These are phyloP conservation scores for Actias luna DNA, from an alignment of 2,888 invertebrate genomes.

Conservation along the genomic window DNA sequence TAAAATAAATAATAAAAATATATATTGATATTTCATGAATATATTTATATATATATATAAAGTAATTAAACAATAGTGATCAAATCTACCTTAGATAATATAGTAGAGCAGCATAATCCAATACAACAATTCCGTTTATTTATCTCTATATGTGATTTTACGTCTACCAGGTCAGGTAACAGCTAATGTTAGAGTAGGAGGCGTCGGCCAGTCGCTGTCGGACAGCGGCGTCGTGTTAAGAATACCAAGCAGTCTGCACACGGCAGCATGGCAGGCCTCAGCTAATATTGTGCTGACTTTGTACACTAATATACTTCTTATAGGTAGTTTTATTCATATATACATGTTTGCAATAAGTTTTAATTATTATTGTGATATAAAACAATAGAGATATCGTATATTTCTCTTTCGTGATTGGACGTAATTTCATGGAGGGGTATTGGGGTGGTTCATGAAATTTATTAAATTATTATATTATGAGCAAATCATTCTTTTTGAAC, in stretches of 20 bases:
- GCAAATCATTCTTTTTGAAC: too few species aligned
- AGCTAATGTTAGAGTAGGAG: slow-evolving; percentile 40
- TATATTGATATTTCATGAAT: background rate
- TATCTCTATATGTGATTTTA: slow-evolving; percentile 7
- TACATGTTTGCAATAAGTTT: slow-evolving; percentile 33
- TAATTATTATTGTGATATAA: slow-evolving; percentile 25
- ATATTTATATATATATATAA: background rate
- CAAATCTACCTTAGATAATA: background rate
- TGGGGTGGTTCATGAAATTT: background rate
- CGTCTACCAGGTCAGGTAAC: slow-evolving; percentile 28
- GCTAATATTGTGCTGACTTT: slow-evolving; percentile 73
- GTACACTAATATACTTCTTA: slow-evolving; percentile 55
- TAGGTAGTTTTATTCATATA: slow-evolving; percentile 45
- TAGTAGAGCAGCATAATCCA: background rate
- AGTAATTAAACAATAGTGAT: background rate
- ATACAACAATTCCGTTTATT: background rate
- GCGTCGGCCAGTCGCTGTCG: slow-evolving; percentile 48
- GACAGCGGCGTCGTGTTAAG: slow-evolving; percentile 44
- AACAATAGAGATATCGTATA: too few species aligned
- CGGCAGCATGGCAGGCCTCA: slow-evolving; percentile 37
- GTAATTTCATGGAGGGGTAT: background rate
- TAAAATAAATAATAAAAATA: background rate
- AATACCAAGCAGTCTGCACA: slow-evolving; percentile 62
- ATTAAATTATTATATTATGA: too few species aligned
- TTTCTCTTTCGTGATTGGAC: background rate